Evolutionary conservation across 2,888 invertebrate genomes (phyloP).

Genomic region (Arctia plantaginis): DNA sequence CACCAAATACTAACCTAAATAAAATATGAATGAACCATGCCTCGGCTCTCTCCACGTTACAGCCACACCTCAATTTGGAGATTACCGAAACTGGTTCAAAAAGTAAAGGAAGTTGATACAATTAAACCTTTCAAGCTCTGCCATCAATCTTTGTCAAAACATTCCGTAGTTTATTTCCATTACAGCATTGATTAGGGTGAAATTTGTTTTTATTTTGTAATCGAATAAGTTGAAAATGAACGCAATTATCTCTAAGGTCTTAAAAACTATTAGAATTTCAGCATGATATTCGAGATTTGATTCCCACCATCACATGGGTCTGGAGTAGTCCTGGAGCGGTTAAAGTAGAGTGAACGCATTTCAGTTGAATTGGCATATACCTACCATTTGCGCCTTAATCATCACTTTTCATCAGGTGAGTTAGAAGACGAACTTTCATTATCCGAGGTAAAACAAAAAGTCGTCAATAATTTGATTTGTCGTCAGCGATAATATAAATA

Average conservation of each 20-base stretch:
- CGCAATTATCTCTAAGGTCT: background rate
- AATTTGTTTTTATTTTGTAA: constrained; percentile 6
- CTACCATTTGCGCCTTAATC: too few relatives aligned
- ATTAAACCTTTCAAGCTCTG: constrained; percentile 8
- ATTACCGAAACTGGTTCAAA: background rate
- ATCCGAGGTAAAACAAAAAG: too few relatives aligned
- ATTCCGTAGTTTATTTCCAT: constrained; percentile 11
- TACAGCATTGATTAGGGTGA: constrained; percentile 8
- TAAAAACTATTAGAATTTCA: background rate
- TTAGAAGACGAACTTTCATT: too few relatives aligned
- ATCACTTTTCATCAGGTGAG: background rate
- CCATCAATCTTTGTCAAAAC: constrained; percentile 19
- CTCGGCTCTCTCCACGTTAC: background rate
- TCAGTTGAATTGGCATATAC: too few relatives aligned
- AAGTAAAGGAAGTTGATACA: constrained; percentile 5
- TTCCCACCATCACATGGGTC: too few relatives aligned
- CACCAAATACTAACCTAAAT: background rate
- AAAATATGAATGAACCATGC: background rate
- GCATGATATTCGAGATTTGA: too few relatives aligned
- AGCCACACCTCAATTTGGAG: background rate
- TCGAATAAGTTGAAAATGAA: background rate
- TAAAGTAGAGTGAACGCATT: too few relatives aligned
- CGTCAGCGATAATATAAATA: background rate
- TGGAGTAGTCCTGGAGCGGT: too few relatives aligned
- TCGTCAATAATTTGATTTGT: too few relatives aligned